phyloP scores from a whole-genome alignment of 2,113 vertebrate genomes.

The Entomyzon cyanotis region DNA sequence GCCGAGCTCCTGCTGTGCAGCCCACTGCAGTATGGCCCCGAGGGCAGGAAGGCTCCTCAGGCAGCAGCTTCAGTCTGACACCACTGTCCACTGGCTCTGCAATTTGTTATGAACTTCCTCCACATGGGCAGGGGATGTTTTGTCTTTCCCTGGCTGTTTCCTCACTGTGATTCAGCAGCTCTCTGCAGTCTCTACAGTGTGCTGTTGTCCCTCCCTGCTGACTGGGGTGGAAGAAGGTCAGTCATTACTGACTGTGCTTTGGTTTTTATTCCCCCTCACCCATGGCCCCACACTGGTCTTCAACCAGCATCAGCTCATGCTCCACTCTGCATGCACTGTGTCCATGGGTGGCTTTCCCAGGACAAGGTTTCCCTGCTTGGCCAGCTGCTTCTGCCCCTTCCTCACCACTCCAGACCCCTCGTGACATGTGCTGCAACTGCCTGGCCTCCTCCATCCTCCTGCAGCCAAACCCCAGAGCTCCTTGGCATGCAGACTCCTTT shows the following conservation, averaged over 20 bases:
- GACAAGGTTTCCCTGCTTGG: not conserved
- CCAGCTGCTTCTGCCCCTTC: not conserved
- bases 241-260: fast-evolving
- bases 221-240: not conserved
- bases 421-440: not conserved
- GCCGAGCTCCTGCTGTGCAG: fast-evolving
- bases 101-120: not conserved
- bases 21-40: fast-evolving
- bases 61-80: no score
- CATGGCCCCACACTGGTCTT: fast-evolving
- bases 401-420: not conserved
- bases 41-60: not conserved
- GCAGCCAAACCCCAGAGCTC: fast-evolving
- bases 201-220: not conserved
- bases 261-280: fast-evolving
- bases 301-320: not conserved
- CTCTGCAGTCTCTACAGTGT: not conserved
- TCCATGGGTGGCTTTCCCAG: not conserved
- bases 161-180: not conserved
- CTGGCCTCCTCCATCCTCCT: not conserved
- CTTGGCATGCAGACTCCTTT: not conserved
- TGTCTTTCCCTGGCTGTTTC: not conserved
- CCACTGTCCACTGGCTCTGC: fast-evolving
- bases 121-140: fast-evolving
- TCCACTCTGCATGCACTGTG: not conserved